Evolutionary conservation across 2,797 vertebrate species (phyloP).

Genomic region (Gallirallus australis): DNA sequence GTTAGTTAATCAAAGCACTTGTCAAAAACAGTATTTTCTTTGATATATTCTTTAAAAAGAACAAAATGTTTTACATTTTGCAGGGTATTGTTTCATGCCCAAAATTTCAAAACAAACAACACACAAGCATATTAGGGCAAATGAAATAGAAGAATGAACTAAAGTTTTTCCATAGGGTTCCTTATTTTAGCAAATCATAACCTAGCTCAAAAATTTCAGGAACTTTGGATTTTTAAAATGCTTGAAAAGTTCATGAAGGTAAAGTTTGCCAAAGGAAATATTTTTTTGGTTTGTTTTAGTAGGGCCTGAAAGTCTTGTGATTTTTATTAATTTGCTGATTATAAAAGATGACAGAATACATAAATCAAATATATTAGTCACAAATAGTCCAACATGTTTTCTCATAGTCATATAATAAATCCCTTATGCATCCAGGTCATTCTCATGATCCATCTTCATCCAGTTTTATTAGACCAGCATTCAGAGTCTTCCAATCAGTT

Average conservation of each 20-base stretch:
- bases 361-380: slow-evolving; percentile 35
- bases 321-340: slow-evolving; percentile 13
- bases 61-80: not conserved
- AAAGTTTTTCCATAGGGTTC: not conserved
- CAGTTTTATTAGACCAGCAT: not conserved
- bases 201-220: not conserved
- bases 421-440: not conserved
- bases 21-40: not conserved
- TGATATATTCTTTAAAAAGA: not conserved
- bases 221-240: not conserved
- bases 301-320: not conserved
- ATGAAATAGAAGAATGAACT: not conserved
- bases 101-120: not conserved
- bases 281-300: not conserved
- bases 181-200: not conserved
- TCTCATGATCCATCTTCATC: slow-evolving; percentile 3
- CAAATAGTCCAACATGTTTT: slow-evolving; percentile 2
- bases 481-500: not conserved
- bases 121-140: not conserved
- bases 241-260: not conserved
- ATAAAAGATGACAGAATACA: slow-evolving; percentile 6
- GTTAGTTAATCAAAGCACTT: not conserved
- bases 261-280: not conserved
- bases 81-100: not conserved
- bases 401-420: not conserved